phyloP scores from a whole-genome alignment of 1,140 invertebrate genomes.

The Brachionus koreanus region DNA sequence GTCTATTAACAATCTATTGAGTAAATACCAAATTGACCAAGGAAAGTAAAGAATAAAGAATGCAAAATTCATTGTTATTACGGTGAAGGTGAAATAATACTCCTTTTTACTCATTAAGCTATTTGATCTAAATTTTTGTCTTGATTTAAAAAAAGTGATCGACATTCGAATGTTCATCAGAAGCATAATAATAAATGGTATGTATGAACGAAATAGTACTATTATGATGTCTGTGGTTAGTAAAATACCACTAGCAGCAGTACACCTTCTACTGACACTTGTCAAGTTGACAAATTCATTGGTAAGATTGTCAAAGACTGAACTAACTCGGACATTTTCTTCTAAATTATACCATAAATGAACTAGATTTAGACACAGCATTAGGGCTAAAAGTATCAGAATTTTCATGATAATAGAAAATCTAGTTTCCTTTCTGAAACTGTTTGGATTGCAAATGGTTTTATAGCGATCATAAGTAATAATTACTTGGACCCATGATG shows the following conservation, averaged over 20 bases:
- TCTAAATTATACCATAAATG: conserved; percentile 7
- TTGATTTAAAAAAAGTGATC: not conserved
- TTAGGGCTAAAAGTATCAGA: not conserved
- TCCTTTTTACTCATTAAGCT: not conserved
- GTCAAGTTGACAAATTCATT: not conserved
- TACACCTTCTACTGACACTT: not conserved
- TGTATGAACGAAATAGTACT: not conserved
- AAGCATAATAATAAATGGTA: conserved; percentile 13
- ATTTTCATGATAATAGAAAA: not conserved
- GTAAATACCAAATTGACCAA: conserved; percentile 22
- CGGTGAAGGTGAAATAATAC: conserved; percentile 8
- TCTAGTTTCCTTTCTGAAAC: not conserved
- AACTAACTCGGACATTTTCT: not conserved
- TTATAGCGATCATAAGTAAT: conserved; percentile 7
- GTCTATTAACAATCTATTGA: not conserved
- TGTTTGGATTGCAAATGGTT: not conserved
- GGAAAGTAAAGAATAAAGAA: conserved; percentile 17
- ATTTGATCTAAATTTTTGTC: not conserved
- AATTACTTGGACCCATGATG: conserved; percentile 21
- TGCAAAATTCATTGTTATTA: conserved; percentile 21
- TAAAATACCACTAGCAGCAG: not conserved
- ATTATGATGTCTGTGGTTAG: not conserved
- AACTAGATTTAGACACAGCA: not conserved
- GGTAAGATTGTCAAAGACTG: not conserved
- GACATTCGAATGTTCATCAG: not conserved